Conservation (phyloP, 2,888 invertebrate species). For the Pandemis corylana region DNA sequence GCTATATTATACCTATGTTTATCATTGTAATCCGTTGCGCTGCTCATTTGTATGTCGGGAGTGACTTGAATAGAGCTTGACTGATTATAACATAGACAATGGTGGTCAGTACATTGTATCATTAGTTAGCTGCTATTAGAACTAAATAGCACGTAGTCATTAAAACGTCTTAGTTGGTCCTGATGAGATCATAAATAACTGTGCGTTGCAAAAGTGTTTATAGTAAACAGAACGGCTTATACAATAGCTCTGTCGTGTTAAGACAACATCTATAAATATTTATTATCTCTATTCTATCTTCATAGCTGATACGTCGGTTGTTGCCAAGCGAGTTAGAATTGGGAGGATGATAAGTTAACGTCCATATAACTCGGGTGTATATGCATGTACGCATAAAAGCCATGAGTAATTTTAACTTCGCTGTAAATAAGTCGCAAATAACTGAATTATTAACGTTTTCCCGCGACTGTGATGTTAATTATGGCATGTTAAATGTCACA, state of each 20-base stretch:
- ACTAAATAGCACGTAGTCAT: not conserved
- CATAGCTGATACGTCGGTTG: slow-evolving; percentile 1
- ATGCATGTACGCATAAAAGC: not conserved
- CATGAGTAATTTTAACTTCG: not conserved
- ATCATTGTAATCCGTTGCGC: not conserved
- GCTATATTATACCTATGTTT: not conserved
- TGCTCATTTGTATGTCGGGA: not conserved
- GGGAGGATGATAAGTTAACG: not conserved
- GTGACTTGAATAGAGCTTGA: not conserved
- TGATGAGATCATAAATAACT: not conserved
- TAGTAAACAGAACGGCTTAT: not conserved
- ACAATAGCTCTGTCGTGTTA: slow-evolving; percentile 5
- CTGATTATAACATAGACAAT: not conserved
- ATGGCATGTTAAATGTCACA: slow-evolving; percentile 25
- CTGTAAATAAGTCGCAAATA: not conserved
- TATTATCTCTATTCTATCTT: slow-evolving; percentile 14
- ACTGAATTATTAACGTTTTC: not conserved
- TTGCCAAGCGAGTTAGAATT: not conserved
- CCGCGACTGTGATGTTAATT: slow-evolving; percentile 6
- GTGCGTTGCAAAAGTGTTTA: not conserved
- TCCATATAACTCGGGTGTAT: not conserved
- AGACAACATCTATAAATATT: slow-evolving; percentile 10
- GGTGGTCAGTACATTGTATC: not conserved
- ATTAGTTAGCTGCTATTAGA: not conserved
- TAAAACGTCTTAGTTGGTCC: not conserved